Base-by-base conservation (phyloP, 2,888 invertebrate genomes). In the Epinotia ramella region DNA sequence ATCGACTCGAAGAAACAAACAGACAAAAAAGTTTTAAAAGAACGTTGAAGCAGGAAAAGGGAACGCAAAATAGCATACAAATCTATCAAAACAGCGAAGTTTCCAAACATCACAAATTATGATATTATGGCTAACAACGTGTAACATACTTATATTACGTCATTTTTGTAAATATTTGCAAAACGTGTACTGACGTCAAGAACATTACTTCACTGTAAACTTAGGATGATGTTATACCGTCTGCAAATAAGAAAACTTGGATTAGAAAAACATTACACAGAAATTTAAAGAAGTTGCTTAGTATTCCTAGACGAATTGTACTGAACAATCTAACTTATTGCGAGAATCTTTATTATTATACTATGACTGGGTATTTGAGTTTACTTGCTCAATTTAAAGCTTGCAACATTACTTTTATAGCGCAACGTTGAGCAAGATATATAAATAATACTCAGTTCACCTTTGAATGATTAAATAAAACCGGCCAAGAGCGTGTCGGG, bases 331-430 rank as follows among this genome's bases (percentile, higher is more conserved):
- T 64, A 63, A 69, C 46, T 69, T 20, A 69, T 74, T 64, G 28
- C 69, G 28, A 67, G 56, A 73, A 3, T 9, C 64, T 57, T 67
- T 73, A 60, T 64, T 65, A 59, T 68, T 68, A 73, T 68, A 33
- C 56, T 49, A 64, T 63, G 33, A 28, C 24, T 64, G 44, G 46
- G 63, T 33, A 33, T 46, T 49, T 57, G 28, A 24, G 73, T 46
- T 64, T 62, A 33, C 59, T 74, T 74, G 64, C 74, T 28, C 46
- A 74, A 74, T 64, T 33, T 59, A 46, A 69, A 74, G 40, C 65
- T 60, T 70, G 70, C 65, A 75, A 53, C 70, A 59, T 63, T 64
- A 64, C 33, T 65, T 57, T 46, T 57, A 24, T 40, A 69, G 59
- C 6, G 49, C 57, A 49, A 49, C 53, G 60, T 62, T 64, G 49